phyloP scores from a whole-genome alignment of 2,797 vertebrate genomes.

The Morus bassanus region DNA sequence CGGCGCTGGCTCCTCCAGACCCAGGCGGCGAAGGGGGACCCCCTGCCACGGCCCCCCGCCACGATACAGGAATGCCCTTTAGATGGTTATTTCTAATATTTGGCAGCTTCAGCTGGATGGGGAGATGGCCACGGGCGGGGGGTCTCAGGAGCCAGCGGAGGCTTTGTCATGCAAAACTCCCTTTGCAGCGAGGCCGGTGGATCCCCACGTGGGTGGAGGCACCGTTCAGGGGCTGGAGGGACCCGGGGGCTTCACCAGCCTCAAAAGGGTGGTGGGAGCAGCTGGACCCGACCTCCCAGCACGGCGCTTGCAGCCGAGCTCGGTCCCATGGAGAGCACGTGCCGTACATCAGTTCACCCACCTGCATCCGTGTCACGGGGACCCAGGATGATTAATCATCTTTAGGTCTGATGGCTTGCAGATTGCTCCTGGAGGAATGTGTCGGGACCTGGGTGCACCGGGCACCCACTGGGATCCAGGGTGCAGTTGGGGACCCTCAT shows the following conservation, averaged over 20 bases:
- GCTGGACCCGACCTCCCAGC: accelerated
- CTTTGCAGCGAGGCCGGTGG: neutral
- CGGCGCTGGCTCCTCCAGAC: accelerated
- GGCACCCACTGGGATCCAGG: accelerated
- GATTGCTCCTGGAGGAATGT: neutral
- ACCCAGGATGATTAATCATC: neutral
- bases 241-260: neutral
- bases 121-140: neutral
- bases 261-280: neutral
- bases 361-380: accelerated
- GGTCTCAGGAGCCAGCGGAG: neutral
- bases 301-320: accelerated
- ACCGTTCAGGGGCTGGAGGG: neutral
- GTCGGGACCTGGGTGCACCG: neutral
- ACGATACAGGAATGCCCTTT: accelerated
- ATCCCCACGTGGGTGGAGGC: neutral
- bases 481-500: neutral
- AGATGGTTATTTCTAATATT: neutral
- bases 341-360: constrained; percentile 31
- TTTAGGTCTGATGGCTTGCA: too few species aligned
- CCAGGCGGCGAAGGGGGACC: accelerated
- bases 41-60: accelerated
- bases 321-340: accelerated
- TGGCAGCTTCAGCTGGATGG: neutral
- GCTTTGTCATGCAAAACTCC: neutral